Conservation (phyloP, 2,797 vertebrate species). For the Erpetoichthys calabaricus region DNA sequence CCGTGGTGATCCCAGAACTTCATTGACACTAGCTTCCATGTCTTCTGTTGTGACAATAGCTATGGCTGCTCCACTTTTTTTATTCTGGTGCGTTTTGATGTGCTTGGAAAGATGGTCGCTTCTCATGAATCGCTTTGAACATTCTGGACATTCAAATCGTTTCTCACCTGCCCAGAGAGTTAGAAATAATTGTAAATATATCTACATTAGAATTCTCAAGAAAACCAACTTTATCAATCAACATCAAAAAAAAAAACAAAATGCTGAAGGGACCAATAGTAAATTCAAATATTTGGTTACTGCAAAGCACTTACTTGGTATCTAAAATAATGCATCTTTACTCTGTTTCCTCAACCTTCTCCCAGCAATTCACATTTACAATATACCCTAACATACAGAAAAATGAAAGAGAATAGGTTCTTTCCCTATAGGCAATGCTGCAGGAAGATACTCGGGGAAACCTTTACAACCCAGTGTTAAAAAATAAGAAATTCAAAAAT, state of each 20-base stretch:
- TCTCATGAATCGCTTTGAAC: constrained; percentile 96
- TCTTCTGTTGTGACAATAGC: constrained; percentile 95
- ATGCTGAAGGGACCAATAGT: background rate
- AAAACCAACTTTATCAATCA: background rate
- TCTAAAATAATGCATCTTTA: too few species aligned
- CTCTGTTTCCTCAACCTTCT: too few species aligned
- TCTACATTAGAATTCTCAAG: background rate
- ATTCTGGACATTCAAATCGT: constrained; percentile 93
- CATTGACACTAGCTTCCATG: constrained; percentile 83
- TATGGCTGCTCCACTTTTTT: constrained; percentile 82
- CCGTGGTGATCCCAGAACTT: constrained; percentile 77
- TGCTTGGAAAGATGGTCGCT: constrained; percentile 98
- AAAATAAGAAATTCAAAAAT: too few species aligned
- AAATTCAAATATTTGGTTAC: too few species aligned
- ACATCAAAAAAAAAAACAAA: background rate
- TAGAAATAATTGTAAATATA: constrained; percentile 16
- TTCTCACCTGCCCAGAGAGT: constrained; percentile 74
- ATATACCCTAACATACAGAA: too few species aligned
- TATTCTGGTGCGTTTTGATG: constrained; percentile 98
- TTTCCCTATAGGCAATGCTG: too few species aligned
- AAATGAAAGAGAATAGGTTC: too few species aligned
- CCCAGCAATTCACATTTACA: too few species aligned
- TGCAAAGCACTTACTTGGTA: too few species aligned
- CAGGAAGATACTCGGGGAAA: too few species aligned
- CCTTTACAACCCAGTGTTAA: too few species aligned